Evolutionary conservation across 1,140 invertebrate genomes (phyloP), one percentile per base, ranked within the genome.

Genomic region (Holcopasites calliopsidis): DNA sequence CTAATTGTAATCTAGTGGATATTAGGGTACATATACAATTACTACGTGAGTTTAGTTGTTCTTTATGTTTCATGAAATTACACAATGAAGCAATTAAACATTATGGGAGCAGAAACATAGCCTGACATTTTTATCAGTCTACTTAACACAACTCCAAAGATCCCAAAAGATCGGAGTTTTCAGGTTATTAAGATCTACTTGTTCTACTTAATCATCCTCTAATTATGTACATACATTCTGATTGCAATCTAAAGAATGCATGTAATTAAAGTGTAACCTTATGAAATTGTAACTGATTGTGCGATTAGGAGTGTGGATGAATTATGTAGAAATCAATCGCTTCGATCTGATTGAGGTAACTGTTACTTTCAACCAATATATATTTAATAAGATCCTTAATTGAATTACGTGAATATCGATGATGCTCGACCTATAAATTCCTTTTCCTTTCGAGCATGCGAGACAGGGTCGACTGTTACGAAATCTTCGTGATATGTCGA

Each of bases 401-500:
- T 18, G 28, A 65, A 38, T 49, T 47, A 47, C 47, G 26, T 79
- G 66, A 76, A 62, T 69, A 58, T 80, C 72, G 55, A 79, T 47
- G 78, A 80, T 61, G n/a, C n/a, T n/a, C 60, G n/a, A 52, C 35
- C 58, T 50, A 47, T 35, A 47, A 76, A 42, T 28, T 66, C n/a
- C 35, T 60, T 74, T 42, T 40, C 42, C 35, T 33, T 35, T 38
- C 18, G 64, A 69, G 35, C 58, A 47, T 38, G 52, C 38, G 52
- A 60, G 58, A 62, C 58, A 57, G 33, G 7, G 21, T 11, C 10
- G 42, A 28, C 62, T 40, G 40, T 73, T 49, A 35, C 71, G 50
- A 77, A 74, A 71, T 77, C 42, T 61, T 47, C 74, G 75, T 75
- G 74, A 80, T 73, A 83, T 65, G 70, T 57, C 55, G 49, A 55